These are phyloP conservation scores for Ladona fulva DNA, from an alignment of 1,140 invertebrate species.

Conservation along the genomic window DNA sequence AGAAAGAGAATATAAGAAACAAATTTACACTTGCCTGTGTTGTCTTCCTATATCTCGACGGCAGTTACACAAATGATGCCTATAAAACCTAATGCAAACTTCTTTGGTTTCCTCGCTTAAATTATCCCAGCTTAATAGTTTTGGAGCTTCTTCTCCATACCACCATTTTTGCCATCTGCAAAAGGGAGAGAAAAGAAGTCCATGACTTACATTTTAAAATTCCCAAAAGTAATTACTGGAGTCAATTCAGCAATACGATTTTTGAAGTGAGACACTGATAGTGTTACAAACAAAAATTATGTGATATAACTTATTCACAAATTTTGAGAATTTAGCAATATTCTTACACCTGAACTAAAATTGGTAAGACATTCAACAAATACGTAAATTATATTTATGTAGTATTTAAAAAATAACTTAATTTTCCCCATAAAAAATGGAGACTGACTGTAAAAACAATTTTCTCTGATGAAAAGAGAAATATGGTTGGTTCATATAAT, in stretches of 20 bases:
- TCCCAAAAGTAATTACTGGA: background rate
- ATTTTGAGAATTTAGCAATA: too few relatives aligned
- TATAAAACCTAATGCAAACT: constrained; percentile 81
- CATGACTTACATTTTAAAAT: background rate
- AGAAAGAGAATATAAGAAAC: background rate
- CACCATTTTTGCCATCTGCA: constrained; percentile 35
- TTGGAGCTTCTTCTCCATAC: constrained; percentile 58
- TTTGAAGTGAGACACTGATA: background rate
- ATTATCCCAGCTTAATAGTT: constrained; percentile 61
- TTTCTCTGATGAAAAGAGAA: too few relatives aligned
- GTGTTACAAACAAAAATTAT: too few relatives aligned
- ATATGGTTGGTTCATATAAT: too few relatives aligned
- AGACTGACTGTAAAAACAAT: too few relatives aligned
- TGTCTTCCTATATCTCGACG: constrained; percentile 66
- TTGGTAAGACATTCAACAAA: too few relatives aligned
- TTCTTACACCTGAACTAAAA: too few relatives aligned
- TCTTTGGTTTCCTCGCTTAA: constrained; percentile 65
- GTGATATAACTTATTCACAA: too few relatives aligned
- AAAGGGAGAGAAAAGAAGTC: background rate
- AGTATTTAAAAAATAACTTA: too few relatives aligned
- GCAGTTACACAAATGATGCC: constrained; percentile 75
- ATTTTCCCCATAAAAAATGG: too few relatives aligned
- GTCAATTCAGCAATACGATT: background rate
- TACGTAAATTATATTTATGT: too few relatives aligned
- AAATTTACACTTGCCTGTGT: constrained; percentile 40